Evolutionary conservation across 2,113 vertebrate species (phyloP).

Genomic region (Ageneiosus marmoratus): DNA sequence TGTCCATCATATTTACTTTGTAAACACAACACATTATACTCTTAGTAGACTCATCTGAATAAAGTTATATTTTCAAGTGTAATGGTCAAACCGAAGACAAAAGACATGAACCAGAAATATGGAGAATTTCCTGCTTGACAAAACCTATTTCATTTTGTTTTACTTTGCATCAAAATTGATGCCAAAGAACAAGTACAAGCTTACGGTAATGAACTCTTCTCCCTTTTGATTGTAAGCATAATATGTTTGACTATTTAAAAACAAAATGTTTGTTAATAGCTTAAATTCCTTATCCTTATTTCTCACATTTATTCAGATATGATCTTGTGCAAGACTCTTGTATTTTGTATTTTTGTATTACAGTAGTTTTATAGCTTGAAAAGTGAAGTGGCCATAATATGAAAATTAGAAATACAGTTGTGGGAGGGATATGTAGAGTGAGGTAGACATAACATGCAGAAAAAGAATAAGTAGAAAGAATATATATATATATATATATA

Average conservation of each 20-base stretch:
- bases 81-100: not conserved
- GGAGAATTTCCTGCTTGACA: not conserved
- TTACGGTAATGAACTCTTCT: not conserved
- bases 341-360: not conserved
- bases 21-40: not conserved
- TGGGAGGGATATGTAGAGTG: conserved; percentile 51
- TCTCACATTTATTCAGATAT: not conserved
- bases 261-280: not conserved
- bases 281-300: not conserved
- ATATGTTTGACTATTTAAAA: not conserved
- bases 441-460: conserved; percentile 71
- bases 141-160: not conserved
- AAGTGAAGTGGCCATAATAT: not conserved
- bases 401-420: conserved; percentile 34
- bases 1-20: not conserved
- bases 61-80: not conserved
- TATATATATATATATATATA: conserved; percentile 8
- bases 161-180: not conserved
- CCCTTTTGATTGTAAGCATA: not conserved
- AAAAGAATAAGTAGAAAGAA: too few relatives aligned
- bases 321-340: not conserved
- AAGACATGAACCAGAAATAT: not conserved
- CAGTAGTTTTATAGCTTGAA: not conserved
- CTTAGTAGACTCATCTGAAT: not conserved
- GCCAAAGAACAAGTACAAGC: not conserved